Conservation (phyloP, 2,888 invertebrate species). For the Julus scandinavius region DNA sequence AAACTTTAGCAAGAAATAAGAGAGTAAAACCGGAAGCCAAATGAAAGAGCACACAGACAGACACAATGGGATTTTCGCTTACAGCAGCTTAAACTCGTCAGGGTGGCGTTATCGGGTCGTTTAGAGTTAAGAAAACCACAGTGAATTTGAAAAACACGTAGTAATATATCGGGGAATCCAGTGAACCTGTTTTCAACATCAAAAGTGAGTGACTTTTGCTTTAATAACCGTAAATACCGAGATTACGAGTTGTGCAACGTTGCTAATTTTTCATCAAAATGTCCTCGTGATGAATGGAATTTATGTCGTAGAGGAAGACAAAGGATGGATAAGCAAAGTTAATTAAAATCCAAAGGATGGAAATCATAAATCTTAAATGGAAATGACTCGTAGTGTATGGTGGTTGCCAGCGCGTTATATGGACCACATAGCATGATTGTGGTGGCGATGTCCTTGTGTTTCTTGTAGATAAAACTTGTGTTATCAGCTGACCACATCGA, state of each 20-base stretch:
- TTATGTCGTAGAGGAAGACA: not conserved
- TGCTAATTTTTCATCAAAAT: conserved; percentile 27
- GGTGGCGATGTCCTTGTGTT: not conserved
- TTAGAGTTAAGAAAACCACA: conserved; percentile 15
- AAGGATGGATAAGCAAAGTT: conserved; percentile 1
- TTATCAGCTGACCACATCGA: not conserved
- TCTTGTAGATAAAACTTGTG: not conserved
- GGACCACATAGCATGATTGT: not conserved
- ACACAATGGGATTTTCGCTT: not conserved
- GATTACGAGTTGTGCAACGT: not conserved
- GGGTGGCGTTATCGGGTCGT: conserved; percentile 6
- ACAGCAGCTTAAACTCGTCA: not conserved
- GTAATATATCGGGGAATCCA: not conserved
- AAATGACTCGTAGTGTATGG: conserved; percentile 6
- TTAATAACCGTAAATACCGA: conserved; percentile 33
- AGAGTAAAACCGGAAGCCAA: not conserved
- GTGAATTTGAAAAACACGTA: conserved; percentile 7
- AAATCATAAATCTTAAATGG: not conserved
- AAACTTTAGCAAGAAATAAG: not conserved
- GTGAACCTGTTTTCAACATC: not conserved
- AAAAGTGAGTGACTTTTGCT: conserved; percentile 25
- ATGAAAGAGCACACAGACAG: not conserved
- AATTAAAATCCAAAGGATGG: conserved; percentile 19
- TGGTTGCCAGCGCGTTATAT: not conserved
- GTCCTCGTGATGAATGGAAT: conserved; percentile 20